These are phyloP conservation scores for Lota lota DNA, from an alignment of 2,113 vertebrate genomes.

Conservation along the genomic window DNA sequence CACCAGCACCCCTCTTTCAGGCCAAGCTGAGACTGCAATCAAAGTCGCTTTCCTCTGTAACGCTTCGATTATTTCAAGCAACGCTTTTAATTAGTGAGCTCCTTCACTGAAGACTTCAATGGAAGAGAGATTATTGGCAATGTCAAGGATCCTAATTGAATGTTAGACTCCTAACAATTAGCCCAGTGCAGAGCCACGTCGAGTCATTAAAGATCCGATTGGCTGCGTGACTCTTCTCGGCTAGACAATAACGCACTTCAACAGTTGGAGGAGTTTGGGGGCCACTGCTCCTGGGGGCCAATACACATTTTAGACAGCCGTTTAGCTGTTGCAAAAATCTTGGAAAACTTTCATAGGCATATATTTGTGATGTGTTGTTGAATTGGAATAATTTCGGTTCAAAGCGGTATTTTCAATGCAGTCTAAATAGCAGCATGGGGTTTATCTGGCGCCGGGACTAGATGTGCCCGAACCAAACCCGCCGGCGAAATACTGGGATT, in stretches of 20 bases:
- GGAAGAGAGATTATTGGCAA: constrained; percentile 78
- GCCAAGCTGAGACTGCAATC: constrained; percentile 52
- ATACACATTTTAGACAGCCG: too few species aligned
- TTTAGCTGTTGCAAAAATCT: too few species aligned
- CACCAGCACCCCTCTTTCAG: constrained; percentile 26
- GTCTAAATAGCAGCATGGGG: too few species aligned
- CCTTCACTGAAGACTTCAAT: constrained; percentile 68
- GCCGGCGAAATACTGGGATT: constrained; percentile 73
- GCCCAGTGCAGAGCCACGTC: constrained; percentile 58
- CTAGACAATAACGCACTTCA: constrained; percentile 32
- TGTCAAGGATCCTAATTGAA: constrained; percentile 81
- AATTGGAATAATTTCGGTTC: too few species aligned
- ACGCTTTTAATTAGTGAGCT: constrained; percentile 70
- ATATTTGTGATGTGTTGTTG: too few species aligned
- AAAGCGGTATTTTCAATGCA: too few species aligned
- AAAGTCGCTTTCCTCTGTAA: constrained; percentile 66
- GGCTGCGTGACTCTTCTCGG: constrained; percentile 41
- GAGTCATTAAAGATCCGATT: constrained; percentile 64
- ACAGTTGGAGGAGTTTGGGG: constrained; percentile 13
- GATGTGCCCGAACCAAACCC: constrained; percentile 53
- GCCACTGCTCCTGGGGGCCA: too few species aligned
- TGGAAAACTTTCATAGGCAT: too few species aligned
- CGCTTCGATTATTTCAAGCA: constrained; percentile 74
- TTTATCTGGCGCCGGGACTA: too few species aligned
- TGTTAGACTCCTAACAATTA: constrained; percentile 78